phyloP scores from a whole-genome alignment of 2,797 vertebrate genomes.

The Trachurus trachurus region DNA sequence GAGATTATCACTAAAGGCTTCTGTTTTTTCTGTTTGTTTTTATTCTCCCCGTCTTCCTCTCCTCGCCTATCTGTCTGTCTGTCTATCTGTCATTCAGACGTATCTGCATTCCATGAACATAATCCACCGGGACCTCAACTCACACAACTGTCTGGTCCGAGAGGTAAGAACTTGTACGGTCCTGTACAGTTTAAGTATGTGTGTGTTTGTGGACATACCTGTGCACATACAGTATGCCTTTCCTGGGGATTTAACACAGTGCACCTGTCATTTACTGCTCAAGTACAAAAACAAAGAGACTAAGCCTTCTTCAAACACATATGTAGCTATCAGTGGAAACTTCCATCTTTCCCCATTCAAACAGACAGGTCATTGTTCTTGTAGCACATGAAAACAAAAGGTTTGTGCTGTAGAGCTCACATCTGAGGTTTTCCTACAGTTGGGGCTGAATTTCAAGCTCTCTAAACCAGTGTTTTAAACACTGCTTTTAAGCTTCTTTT shows the following conservation, averaged over 20 bases:
- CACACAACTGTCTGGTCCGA: constrained; percentile 97
- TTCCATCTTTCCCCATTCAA: constrained; percentile 8
- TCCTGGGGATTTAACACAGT: constrained; percentile 46
- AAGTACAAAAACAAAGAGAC: constrained; percentile 51
- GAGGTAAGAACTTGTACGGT: constrained; percentile 87
- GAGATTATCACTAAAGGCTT: constrained; percentile 32
- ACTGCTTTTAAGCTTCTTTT: neutral
- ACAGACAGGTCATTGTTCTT: constrained; percentile 38
- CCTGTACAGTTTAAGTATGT: constrained; percentile 2
- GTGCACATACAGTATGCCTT: constrained; percentile 47
- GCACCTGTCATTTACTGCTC: constrained; percentile 36
- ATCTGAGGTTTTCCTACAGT: neutral
- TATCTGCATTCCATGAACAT: constrained; percentile 99
- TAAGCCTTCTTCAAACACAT: constrained; percentile 43
- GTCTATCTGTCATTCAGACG: constrained; percentile 81
- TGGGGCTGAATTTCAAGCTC: constrained; percentile 12
- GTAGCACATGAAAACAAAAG: constrained; percentile 31
- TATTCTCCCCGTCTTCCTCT: constrained; percentile 8
- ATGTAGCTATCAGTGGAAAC: constrained; percentile 16
- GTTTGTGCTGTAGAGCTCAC: neutral
- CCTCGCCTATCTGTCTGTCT: constrained; percentile 29
- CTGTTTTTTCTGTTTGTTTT: constrained; percentile 22
- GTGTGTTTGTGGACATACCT: constrained; percentile 23
- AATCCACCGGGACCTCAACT: constrained; percentile 98
- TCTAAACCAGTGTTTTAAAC: neutral